These are phyloP conservation scores for Acropora yongei DNA, from an alignment of 64 coral and sea anemone genomes.

Conservation along the genomic window DNA sequence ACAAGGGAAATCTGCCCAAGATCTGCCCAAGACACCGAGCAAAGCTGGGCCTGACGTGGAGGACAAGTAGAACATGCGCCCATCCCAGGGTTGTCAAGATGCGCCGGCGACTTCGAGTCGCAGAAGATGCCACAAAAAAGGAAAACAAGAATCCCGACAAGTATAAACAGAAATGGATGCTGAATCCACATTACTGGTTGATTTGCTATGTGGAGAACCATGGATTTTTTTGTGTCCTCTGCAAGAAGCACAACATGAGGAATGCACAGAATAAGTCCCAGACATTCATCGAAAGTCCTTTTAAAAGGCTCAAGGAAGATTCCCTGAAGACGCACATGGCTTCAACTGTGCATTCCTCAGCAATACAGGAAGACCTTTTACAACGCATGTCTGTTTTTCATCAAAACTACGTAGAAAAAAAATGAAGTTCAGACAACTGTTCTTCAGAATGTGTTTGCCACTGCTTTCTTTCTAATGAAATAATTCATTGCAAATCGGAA, in stretches of 20 bases:
- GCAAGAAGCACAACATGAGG: background rate
- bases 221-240: slow-evolving; percentile 29
- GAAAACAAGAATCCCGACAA: slow-evolving; percentile 33
- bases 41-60: too few species aligned
- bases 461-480: slow-evolving; percentile 11
- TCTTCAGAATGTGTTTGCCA: slow-evolving; percentile 43
- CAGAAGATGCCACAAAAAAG: background rate
- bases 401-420: slow-evolving; percentile 30
- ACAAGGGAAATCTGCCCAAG: too few species aligned
- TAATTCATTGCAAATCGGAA: slow-evolving; percentile 46
- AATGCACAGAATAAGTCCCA: slow-evolving; percentile 16
- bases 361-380: slow-evolving; percentile 6
- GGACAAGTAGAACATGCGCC: too few species aligned
- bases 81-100: too few species aligned
- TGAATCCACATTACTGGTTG: slow-evolving; percentile 12
- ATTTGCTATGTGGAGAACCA: slow-evolving; percentile 18
- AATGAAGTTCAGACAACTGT: slow-evolving; percentile 39
- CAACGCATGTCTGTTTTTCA: slow-evolving; percentile 36
- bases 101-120: too few species aligned
- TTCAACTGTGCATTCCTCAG: background rate
- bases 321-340: background rate
- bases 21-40: too few species aligned
- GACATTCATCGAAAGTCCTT: slow-evolving; percentile 18
- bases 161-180: slow-evolving; percentile 32
- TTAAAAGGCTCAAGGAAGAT: background rate